Evolutionary conservation across 2,113 vertebrate species (phyloP), one percentile per base, ranked within the genome.

Genomic region (Picathartes gymnocephalus): DNA sequence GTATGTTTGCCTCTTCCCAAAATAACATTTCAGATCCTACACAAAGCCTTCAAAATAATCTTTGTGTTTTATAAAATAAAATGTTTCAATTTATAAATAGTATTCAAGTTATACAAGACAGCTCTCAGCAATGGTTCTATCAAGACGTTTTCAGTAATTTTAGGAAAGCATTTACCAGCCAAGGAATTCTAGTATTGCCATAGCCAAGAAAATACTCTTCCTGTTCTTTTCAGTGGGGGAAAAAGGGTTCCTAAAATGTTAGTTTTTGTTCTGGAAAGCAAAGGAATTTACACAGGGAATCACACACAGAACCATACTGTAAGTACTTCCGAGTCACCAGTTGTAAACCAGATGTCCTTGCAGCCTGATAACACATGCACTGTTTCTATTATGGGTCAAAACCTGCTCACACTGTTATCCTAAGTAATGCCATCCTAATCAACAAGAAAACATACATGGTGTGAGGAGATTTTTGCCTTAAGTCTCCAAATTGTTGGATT

Each of bases 11-110:
- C 81, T 97, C 97, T 97, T 97, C 95, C 88, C 86, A 96, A 81
- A 98, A 97, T 98, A 98, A 93, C 94, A 92, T 96, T 97, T 97
- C 87, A 95, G 93, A 95, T 97, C 91, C 77, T 91, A 83, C 93
- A 87, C 82, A 92, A 93, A 97, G 86, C 73, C 42, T 97, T 96
- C 92, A 96, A 96, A 98, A 92, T 96, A 95, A 92, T 93, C 11
- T 15, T 91, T 94, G 79, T 95, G 96, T 95, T 97, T 96, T 93
- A 73, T 95, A 92, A 97, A 95, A 96, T 66, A 15, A 93, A 93
- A 80, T 86, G 47, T 86, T 90, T 94, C 87, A 21, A 50, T 97
- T 88, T 95, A 94, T 93, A 97, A 96, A 96, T 92, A 96, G 93
- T 97, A 92, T 96, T 95, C 92, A 91, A 91, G 79, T 79, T 57